A percentile compares a stretch with the other conserved stretches of the same genome.
These are phyloP conservation scores for Apamea crenata DNA, from an alignment of 2,888 invertebrate species.

Conservation along the genomic window DNA sequence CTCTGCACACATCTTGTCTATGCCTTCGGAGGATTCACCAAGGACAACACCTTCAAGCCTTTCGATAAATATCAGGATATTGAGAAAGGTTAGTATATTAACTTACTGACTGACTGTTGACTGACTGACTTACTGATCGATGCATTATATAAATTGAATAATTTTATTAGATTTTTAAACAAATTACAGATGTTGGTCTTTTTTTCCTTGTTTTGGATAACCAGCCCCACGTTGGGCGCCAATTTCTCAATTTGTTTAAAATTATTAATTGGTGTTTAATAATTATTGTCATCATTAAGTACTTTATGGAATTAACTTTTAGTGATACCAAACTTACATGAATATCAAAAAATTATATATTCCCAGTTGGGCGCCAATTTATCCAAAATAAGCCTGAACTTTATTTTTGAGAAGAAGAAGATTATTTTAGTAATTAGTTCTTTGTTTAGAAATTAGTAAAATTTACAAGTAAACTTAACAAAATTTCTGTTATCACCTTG, in stretches of 20 bases:
- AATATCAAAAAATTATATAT: neutral
- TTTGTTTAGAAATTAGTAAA: neutral
- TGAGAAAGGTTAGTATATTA: constrained; percentile 94
- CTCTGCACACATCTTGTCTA: constrained; percentile 98
- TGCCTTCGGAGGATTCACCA: constrained; percentile 97
- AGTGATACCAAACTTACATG: neutral
- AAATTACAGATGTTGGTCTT: neutral
- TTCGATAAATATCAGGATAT: constrained; percentile 99
- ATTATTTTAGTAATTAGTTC: neutral
- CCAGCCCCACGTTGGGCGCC: constrained; percentile 16
- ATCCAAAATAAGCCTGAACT: neutral
- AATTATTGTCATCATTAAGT: too few species aligned
- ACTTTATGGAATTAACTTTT: neutral
- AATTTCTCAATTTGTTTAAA: neutral
- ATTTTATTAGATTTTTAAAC: too few species aligned
- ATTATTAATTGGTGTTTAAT: neutral
- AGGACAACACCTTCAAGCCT: constrained; percentile 97
- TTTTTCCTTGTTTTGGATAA: neutral
- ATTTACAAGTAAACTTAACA: neutral
- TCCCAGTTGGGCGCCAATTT: neutral
- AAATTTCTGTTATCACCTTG: neutral
- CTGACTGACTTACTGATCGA: too few species aligned
- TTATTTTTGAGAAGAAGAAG: neutral
- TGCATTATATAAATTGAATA: neutral
- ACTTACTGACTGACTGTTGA: too few species aligned